phyloP scores from a whole-genome alignment of 53 echinoderm and acorn worm genomes.

The Zoroaster sp. region DNA sequence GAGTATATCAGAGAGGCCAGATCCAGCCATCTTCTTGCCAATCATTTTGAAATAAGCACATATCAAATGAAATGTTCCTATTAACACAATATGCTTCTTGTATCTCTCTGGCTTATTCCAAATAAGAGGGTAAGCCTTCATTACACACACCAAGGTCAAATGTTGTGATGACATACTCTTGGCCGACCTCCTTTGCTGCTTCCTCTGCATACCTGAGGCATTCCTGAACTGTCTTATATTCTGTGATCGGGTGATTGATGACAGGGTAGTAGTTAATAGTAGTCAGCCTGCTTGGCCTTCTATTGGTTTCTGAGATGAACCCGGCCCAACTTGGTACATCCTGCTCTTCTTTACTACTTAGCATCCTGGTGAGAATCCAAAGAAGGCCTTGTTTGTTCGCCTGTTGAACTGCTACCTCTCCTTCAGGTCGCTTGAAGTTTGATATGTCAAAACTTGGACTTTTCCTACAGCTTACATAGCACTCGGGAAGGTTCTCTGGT shows the following conservation, averaged over 20 bases:
- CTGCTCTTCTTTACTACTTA: slow-evolving; percentile 13
- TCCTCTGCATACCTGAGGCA: slow-evolving; percentile 26
- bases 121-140: slow-evolving; percentile 65
- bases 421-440: background rate
- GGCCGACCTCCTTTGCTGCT: slow-evolving; percentile 60
- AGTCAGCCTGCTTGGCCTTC: slow-evolving; percentile 8
- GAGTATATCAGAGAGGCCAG: slow-evolving; percentile 48
- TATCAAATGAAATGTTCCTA: slow-evolving; percentile 62
- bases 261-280: slow-evolving; percentile 75
- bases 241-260: slow-evolving; percentile 68
- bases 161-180: slow-evolving; percentile 58
- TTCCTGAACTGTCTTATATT: slow-evolving; percentile 42
- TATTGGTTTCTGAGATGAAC: slow-evolving; percentile 61
- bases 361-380: slow-evolving; percentile 32
- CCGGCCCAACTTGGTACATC: slow-evolving; percentile 59
- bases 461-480: background rate
- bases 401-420: background rate
- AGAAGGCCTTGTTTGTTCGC: slow-evolving; percentile 11
- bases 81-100: slow-evolving; percentile 56
- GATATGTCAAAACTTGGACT: background rate
- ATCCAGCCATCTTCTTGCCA: slow-evolving; percentile 69
- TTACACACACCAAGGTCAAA: slow-evolving; percentile 76
- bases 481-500: background rate
- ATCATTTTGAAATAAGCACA: slow-evolving; percentile 70
- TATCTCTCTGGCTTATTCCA: slow-evolving; percentile 51